phyloP scores from a whole-genome alignment of 2,888 invertebrate genomes.

The Platycheirus rosarum region DNA sequence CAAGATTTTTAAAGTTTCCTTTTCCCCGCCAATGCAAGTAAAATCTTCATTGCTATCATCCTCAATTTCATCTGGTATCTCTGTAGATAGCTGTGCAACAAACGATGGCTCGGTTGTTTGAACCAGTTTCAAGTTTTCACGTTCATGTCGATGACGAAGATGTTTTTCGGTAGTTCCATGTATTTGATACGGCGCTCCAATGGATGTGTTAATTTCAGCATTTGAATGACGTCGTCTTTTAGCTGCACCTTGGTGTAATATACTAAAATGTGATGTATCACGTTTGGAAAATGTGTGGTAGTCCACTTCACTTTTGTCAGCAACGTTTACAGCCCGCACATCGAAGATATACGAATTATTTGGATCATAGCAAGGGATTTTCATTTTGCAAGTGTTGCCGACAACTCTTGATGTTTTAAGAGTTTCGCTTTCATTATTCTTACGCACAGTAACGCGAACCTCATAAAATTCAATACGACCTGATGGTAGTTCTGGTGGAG shows the following conservation, averaged over 20 bases:
- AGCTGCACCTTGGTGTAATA: conserved; percentile 37
- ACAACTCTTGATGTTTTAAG: conserved; percentile 75
- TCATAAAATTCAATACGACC: conserved; percentile 85
- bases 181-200: conserved; percentile 52
- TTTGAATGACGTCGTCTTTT: conserved; percentile 73
- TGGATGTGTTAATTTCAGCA: conserved; percentile 72
- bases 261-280: conserved; percentile 28
- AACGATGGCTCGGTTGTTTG: conserved; percentile 19
- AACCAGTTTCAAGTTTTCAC: conserved; percentile 53
- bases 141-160: conserved; percentile 65
- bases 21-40: conserved; percentile 31
- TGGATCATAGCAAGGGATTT: conserved; percentile 75
- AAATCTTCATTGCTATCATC: conserved; percentile 39
- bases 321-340: conserved; percentile 81
- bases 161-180: conserved; percentile 44
- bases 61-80: neutral
- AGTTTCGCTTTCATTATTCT: conserved; percentile 75
- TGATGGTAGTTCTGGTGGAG: conserved; percentile 83
- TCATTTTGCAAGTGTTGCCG: conserved; percentile 74
- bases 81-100: neutral
- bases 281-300: conserved; percentile 72
- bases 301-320: conserved; percentile 73
- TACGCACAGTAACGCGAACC: conserved; percentile 79
- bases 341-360: conserved; percentile 74
- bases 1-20: conserved; percentile 13